Percentiles rank a stretch among this genome's conserved stretches.
These are phyloP conservation scores for Gambusia yucatana DNA, from an alignment of 2,797 vertebrate genomes.

Conservation along the genomic window DNA sequence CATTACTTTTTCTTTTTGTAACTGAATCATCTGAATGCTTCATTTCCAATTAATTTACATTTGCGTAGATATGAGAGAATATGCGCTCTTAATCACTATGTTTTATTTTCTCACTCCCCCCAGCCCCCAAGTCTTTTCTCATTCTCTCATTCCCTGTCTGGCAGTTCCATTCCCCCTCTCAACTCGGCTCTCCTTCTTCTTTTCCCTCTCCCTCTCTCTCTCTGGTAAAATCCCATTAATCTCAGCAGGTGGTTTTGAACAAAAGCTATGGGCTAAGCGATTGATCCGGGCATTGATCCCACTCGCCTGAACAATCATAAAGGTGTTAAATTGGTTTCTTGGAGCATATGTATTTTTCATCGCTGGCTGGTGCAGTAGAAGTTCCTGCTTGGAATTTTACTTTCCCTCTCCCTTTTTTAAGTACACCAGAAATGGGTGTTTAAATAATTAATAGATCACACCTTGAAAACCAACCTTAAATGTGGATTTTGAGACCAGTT, in stretches of 20 bases:
- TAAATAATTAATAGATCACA: slow-evolving; percentile 66
- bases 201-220: slow-evolving; percentile 65
- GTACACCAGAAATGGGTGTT: slow-evolving; percentile 59
- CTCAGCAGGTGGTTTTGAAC: slow-evolving; percentile 79
- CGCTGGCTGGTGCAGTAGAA: slow-evolving; percentile 60
- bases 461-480: slow-evolving; percentile 61
- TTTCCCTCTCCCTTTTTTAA: slow-evolving; percentile 20
- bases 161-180: slow-evolving; percentile 65
- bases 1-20: slow-evolving; percentile 70
- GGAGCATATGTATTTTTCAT: slow-evolving; percentile 84
- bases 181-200: slow-evolving; percentile 49
- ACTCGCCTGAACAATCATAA: slow-evolving; percentile 79
- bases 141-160: slow-evolving; percentile 72
- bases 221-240: slow-evolving; percentile 77
- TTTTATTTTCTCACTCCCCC: slow-evolving; percentile 75
- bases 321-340: slow-evolving; percentile 84
- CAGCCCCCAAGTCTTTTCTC: slow-evolving; percentile 68
- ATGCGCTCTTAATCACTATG: slow-evolving; percentile 76
- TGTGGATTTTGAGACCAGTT: slow-evolving; percentile 63
- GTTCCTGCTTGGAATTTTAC: slow-evolving; percentile 60
- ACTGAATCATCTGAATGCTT: slow-evolving; percentile 67
- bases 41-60: slow-evolving; percentile 81
- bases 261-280: slow-evolving; percentile 79
- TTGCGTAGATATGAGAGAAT: slow-evolving; percentile 68
- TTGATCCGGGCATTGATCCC: slow-evolving; percentile 83